Evolutionary conservation across 1,140 invertebrate genomes (phyloP), one percentile per base, ranked within the genome.

Genomic region (Sarcophaga bullata): DNA sequence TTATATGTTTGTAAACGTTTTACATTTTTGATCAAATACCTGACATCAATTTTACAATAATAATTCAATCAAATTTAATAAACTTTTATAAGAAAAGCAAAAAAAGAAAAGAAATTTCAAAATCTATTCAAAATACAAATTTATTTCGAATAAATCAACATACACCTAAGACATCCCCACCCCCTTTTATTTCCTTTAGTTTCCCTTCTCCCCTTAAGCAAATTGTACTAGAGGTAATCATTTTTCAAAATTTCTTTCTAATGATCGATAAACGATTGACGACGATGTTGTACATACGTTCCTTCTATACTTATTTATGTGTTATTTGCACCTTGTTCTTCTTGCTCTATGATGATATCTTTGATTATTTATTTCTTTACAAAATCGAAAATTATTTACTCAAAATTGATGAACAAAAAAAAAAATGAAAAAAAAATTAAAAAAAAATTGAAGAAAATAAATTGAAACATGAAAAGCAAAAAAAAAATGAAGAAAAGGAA

Each of bases 261-360:
- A 68, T 68, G 62, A 68, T 68, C 62, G 62, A 68, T 68, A 68
- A 68, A 68, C 62, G 62, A 68, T 68, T 68, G 62, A 68, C 62
- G 62, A 68, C 62, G n/a, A 68, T 68, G 25, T 37, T 68, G 25
- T 37, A 37, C 25, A 37, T 37, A 2, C 4, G 25, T 37, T 37
- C 4, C 25, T 37, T 37, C 25, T 37, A 2, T 4, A 2, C 4
- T 4, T 37, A 37, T 37, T 37, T 37, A 4, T 37, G 19, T 68
- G n/a, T 68, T 68, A 68, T 68, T 68, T 68, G 62, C 62, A 68
- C 62, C 62, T 68, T 68, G 54, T 58, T 58, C 54, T 58, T 58
- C n/a, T 58, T n/a, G n/a, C 7, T 58, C 54, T 37, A 37, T 37
- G 25, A 37, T n/a, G 54, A n/a, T 58, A n/a, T 58, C 25, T 37